A percentile compares a stretch with the other conserved stretches of the same genome.
Evolutionary conservation across 2,888 invertebrate species (phyloP).

Genomic region (Sympetrum striolatum): DNA sequence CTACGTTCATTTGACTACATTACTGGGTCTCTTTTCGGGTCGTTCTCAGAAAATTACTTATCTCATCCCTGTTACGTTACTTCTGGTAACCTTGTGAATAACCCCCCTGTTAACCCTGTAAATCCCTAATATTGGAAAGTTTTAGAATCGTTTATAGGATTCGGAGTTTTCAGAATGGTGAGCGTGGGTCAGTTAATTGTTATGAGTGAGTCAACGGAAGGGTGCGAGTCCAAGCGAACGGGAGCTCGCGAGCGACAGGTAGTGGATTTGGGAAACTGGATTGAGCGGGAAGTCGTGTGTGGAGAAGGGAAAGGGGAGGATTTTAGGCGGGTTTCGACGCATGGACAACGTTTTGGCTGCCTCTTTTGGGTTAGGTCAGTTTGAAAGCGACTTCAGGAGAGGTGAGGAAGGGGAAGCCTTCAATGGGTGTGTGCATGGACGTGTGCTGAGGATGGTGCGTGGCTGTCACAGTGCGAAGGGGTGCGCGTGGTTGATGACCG

Average conservation of each 20-base stretch:
- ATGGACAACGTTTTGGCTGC: background rate
- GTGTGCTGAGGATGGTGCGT: background rate
- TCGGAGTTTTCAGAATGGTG: too few species aligned
- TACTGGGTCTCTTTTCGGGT: too few species aligned
- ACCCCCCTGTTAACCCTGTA: too few species aligned
- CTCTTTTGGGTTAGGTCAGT: constrained; percentile 7
- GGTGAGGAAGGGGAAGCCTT: background rate
- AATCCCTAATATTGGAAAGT: too few species aligned
- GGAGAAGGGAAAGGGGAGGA: background rate
- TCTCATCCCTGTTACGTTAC: too few species aligned
- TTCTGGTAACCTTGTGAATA: too few species aligned
- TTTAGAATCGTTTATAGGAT: too few species aligned
- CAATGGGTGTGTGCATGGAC: background rate
- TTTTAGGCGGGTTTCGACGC: background rate
- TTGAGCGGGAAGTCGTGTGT: background rate
- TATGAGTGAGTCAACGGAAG: too few species aligned
- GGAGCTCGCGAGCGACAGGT: background rate
- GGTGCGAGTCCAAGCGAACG: background rate
- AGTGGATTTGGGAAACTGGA: background rate
- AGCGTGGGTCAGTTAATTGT: too few species aligned
- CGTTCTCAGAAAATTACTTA: too few species aligned
- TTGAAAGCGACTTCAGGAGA: background rate
- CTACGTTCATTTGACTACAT: too few species aligned
- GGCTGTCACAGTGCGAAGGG: background rate
- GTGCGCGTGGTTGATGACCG: background rate